Percentiles rank a stretch among this genome's conserved stretches.
These are phyloP conservation scores for Nasalis larvatus DNA, from an alignment of 2,113 vertebrate species.

Conservation along the genomic window DNA sequence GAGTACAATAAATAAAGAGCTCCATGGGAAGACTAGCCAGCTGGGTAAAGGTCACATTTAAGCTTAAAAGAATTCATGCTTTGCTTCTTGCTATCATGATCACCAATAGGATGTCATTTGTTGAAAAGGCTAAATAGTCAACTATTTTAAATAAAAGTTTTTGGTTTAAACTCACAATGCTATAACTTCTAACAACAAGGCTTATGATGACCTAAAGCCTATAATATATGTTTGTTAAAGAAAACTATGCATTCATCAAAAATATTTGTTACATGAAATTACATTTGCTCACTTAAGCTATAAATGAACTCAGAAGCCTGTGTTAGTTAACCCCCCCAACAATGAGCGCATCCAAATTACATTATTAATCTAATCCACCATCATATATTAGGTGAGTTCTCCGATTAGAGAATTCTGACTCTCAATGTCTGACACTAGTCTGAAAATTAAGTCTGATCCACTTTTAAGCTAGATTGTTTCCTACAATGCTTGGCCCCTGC, in stretches of 20 bases:
- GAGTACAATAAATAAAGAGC: background rate
- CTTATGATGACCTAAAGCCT: background rate
- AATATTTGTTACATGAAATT: background rate
- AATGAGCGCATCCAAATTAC: background rate
- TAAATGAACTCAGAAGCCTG: background rate
- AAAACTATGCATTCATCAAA: background rate
- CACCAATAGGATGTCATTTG: background rate
- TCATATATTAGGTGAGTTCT: background rate
- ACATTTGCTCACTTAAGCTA: background rate
- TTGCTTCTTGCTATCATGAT: constrained; percentile 13
- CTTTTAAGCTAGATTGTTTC: background rate
- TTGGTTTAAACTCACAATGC: background rate
- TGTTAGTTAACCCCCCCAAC: background rate
- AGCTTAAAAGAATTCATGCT: background rate
- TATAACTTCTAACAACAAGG: background rate
- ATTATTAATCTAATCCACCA: background rate
- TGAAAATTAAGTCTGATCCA: background rate
- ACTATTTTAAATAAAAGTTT: background rate
- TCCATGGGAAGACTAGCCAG: background rate
- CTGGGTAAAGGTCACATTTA: background rate
- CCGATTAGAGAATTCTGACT: background rate
- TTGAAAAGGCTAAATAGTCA: background rate
- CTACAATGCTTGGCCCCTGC: too few species aligned
- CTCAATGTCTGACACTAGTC: too few species aligned
- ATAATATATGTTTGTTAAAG: background rate